Percentiles rank a stretch among this genome's conserved stretches.
phyloP scores from a whole-genome alignment of 2,797 vertebrate species.

The Pangasius macronema region DNA sequence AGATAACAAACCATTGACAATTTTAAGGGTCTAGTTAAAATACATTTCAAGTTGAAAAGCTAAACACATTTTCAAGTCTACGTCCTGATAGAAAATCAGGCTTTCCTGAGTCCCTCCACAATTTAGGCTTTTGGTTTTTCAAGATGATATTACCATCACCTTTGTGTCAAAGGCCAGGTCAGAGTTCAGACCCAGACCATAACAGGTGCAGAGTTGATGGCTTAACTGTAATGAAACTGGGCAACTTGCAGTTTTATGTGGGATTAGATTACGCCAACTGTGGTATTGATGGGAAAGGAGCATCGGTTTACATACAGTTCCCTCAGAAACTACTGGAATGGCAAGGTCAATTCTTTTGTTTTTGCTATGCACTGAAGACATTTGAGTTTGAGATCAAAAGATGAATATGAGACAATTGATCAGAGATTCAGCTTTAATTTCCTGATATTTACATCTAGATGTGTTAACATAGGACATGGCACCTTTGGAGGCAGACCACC shows the following conservation, averaged over 20 bases:
- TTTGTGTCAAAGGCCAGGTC: slow-evolving; percentile 45
- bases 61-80: not conserved
- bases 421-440: not conserved
- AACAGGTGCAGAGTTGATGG: slow-evolving; percentile 71
- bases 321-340: not conserved
- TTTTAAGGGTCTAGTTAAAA: not conserved
- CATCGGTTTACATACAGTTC: not conserved
- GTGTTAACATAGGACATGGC: not conserved
- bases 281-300: not conserved
- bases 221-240: slow-evolving; percentile 46
- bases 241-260: slow-evolving; percentile 13
- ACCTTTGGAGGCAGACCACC: not conserved
- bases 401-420: not conserved
- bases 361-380: not conserved
- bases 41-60: not conserved
- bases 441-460: not conserved
- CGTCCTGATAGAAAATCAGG: slow-evolving; percentile 13
- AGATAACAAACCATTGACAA: not conserved
- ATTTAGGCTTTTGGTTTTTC: slow-evolving; percentile 49
- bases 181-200: slow-evolving; percentile 51
- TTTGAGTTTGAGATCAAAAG: not conserved
- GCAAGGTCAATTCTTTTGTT: not conserved
- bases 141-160: slow-evolving; percentile 50
- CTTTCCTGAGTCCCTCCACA: slow-evolving; percentile 17
- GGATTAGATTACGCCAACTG: slow-evolving; percentile 32